Conservation (phyloP, 2,797 vertebrate species). For the Chaetophractus vellerosus region DNA sequence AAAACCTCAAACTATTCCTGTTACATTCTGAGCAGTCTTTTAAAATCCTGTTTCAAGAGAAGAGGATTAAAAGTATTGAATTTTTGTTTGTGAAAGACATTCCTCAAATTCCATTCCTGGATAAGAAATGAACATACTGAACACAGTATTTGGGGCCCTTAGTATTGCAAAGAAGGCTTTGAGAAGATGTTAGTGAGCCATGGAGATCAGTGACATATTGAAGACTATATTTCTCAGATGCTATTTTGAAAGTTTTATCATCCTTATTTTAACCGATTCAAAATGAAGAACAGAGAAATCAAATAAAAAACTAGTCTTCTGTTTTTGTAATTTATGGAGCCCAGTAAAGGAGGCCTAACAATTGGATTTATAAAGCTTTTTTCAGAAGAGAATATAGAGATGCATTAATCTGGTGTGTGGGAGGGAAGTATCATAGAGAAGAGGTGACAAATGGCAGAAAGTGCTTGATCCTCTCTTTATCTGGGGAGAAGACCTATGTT, state of each 20-base stretch:
- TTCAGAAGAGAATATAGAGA: background rate
- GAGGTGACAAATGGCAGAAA: background rate
- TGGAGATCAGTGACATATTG: background rate
- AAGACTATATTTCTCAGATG: conserved; percentile 13
- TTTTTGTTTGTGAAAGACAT: conserved; percentile 56
- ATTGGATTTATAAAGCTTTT: background rate
- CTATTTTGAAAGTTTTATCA: conserved; percentile 3
- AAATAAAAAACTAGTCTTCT: background rate
- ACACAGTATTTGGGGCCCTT: background rate
- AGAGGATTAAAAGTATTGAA: conserved; percentile 36
- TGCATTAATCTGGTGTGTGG: background rate
- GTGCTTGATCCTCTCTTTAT: background rate
- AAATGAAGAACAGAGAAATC: conserved; percentile 1
- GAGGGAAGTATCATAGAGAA: background rate
- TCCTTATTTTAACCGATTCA: background rate
- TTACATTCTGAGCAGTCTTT: background rate
- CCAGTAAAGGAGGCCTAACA: background rate
- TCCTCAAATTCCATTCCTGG: conserved; percentile 53
- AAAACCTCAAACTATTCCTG: conserved; percentile 49
- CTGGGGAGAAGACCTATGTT: background rate
- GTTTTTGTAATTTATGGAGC: background rate
- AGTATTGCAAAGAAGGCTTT: background rate
- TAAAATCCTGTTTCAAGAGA: conserved; percentile 66
- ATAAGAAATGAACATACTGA: conserved; percentile 20
- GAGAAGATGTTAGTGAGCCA: background rate